A percentile compares a stretch with the other conserved stretches of the same genome.
Evolutionary conservation across 1,140 invertebrate genomes (phyloP).

Genomic region (Acromyrmex charruanus): DNA sequence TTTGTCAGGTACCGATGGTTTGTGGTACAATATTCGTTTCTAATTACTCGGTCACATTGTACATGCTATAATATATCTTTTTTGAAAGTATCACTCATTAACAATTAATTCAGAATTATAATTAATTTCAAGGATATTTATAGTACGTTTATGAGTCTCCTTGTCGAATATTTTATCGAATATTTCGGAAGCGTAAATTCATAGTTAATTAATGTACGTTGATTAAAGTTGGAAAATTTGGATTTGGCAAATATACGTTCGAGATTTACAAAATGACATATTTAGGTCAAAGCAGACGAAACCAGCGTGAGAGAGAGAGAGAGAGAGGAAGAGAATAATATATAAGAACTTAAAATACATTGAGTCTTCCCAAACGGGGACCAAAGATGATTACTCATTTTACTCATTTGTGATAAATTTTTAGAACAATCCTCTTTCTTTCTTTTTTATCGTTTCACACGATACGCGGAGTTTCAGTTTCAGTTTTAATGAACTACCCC

Average conservation of each 20-base stretch:
- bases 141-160: neutral
- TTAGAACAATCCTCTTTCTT: neutral
- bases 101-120: neutral
- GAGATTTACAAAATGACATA: neutral
- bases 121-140: neutral
- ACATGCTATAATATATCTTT: neutral
- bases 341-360: conserved; percentile 32
- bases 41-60: neutral
- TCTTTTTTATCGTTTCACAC: neutral
- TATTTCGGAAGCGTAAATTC: neutral
- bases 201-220: conserved; percentile 14
- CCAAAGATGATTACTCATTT: conserved; percentile 36
- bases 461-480: conserved; percentile 11
- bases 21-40: neutral
- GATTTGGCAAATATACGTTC: neutral
- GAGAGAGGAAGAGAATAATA: conserved; percentile 7
- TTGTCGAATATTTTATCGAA: neutral
- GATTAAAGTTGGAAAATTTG: neutral
- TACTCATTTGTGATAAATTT: conserved; percentile 41
- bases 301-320: neutral
- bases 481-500: conserved; percentile 25
- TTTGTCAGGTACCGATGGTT: neutral
- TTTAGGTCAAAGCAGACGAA: conserved; percentile 22
- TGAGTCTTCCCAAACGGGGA: neutral
- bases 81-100: neutral